phyloP scores from a whole-genome alignment of 2,113 vertebrate species.

The Empidonax alnorum region DNA sequence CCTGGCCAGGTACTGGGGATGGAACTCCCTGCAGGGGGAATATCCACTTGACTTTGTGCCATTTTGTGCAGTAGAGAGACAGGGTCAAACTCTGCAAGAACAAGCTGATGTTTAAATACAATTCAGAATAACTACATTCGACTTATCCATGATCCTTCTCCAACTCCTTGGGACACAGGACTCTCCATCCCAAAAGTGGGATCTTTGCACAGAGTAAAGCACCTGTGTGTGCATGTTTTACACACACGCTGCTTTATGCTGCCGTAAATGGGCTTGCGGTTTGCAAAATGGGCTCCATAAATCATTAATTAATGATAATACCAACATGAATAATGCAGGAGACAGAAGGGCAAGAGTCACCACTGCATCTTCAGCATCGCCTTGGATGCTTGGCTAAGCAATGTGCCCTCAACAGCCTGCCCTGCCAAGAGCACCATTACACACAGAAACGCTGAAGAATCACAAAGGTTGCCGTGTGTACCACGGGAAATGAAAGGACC shows the following conservation, averaged over 20 bases:
- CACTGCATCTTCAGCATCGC: constrained; percentile 39
- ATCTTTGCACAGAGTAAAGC: background rate
- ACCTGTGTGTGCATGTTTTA: background rate
- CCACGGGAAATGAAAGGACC: background rate
- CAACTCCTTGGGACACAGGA: background rate
- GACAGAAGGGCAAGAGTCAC: constrained; percentile 34
- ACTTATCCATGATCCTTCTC: background rate
- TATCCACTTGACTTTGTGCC: background rate
- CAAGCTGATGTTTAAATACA: background rate
- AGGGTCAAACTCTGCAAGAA: background rate
- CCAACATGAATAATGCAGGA: constrained; percentile 53
- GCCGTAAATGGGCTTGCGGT: constrained; percentile 15
- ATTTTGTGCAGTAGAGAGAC: background rate
- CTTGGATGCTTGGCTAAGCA: constrained; percentile 51
- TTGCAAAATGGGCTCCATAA: constrained; percentile 72
- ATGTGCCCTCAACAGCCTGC: background rate
- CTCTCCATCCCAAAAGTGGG: background rate
- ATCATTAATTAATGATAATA: constrained; percentile 79
- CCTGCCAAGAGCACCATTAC: constrained; percentile 59
- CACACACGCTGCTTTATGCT: background rate
- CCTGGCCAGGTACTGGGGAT: background rate
- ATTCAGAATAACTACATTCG: background rate
- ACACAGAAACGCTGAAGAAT: constrained; percentile 51
- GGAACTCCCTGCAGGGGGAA: constrained; percentile 1
- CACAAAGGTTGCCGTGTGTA: background rate